phyloP scores from a whole-genome alignment of 2,888 invertebrate genomes.

The Darwinula stevensoni region DNA sequence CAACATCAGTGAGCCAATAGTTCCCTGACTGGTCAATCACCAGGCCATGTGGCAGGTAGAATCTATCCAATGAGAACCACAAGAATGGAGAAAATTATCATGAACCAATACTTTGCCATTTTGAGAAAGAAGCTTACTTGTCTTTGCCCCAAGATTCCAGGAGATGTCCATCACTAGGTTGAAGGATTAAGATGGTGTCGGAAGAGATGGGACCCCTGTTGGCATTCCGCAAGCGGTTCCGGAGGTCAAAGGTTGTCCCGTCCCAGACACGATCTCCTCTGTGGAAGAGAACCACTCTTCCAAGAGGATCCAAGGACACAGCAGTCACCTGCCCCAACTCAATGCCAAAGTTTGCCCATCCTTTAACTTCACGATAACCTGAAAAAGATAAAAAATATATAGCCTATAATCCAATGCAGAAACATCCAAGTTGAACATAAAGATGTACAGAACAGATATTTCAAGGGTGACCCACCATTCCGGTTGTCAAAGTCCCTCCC shows the following conservation, averaged over 20 bases:
- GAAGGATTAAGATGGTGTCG: conserved; percentile 52
- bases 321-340: conserved; percentile 12
- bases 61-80: conserved; percentile 15
- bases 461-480: no score
- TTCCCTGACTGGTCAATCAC: conserved; percentile 59
- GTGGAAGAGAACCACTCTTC: conserved; percentile 12
- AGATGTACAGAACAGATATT: no score
- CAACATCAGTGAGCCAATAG: conserved; percentile 86
- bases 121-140: conserved; percentile 15
- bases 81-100: conserved; percentile 12
- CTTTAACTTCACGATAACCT: no score
- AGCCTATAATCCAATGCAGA: no score
- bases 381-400: no score
- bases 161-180: conserved; percentile 43
- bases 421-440: no score
- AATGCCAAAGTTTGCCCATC: no score
- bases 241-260: conserved; percentile 8
- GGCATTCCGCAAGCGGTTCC: neutral
- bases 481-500: no score
- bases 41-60: conserved; percentile 87
- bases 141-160: conserved; percentile 59
- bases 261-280: conserved; percentile 12
- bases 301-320: conserved; percentile 10
- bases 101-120: conserved; percentile 25
- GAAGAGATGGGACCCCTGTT: conserved; percentile 30